Conservation (phyloP, 1,140 invertebrate genomes). For the Zelostemma sp. region DNA sequence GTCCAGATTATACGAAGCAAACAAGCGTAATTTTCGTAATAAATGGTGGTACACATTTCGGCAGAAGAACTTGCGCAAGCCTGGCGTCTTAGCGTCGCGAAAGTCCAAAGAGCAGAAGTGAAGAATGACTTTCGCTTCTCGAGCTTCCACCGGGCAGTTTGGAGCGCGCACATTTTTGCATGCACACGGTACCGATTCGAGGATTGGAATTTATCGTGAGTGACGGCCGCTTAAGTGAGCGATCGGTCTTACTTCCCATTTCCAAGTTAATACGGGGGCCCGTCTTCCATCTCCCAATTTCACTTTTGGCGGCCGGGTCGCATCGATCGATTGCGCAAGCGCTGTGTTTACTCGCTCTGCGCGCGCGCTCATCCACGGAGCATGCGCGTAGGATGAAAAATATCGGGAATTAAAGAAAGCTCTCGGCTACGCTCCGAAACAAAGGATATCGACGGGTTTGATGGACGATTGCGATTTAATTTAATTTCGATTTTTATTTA, state of each 20-base stretch:
- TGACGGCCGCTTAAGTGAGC: constrained; percentile 29
- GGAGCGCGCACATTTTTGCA: constrained; percentile 11
- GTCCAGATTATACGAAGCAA: neutral
- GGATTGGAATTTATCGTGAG: constrained; percentile 25
- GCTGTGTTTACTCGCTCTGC: constrained; percentile 24
- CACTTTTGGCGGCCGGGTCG: constrained; percentile 59
- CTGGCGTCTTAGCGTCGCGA: constrained; percentile 36
- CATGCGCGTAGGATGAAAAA: constrained; percentile 14
- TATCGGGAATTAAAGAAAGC: neutral
- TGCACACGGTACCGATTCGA: constrained; percentile 24
- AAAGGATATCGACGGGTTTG: too few species aligned
- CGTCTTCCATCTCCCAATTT: constrained; percentile 59
- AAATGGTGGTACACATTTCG: constrained; percentile 34
- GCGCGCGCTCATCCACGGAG: constrained; percentile 23
- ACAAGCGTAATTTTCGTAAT: constrained; percentile 32
- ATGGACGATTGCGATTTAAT: too few species aligned
- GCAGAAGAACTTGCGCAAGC: constrained; percentile 28
- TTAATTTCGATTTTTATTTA: too few species aligned
- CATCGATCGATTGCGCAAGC: constrained; percentile 46
- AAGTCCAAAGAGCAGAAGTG: constrained; percentile 22
- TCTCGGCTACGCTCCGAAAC: too few species aligned
- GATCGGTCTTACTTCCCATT: constrained; percentile 47
- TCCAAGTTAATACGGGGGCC: constrained; percentile 39
- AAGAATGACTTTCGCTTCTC: constrained; percentile 37
- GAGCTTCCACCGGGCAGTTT: constrained; percentile 31